Evolutionary conservation across 2,888 invertebrate genomes (phyloP), one percentile per base, ranked within the genome.

Genomic region (Caenorhabditis doughertyi): DNA sequence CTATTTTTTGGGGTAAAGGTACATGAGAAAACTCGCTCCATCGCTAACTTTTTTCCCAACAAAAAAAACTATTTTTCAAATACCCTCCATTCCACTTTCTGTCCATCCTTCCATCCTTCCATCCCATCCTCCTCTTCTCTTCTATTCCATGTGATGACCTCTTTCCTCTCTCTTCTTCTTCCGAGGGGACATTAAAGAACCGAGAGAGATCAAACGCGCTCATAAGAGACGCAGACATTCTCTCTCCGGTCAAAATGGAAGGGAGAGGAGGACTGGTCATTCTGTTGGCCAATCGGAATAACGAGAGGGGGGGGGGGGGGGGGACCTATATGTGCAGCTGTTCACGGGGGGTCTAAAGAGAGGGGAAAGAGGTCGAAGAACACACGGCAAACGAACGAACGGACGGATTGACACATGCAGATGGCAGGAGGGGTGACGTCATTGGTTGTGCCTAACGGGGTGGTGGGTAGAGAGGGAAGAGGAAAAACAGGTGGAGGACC

Each of bases 91-190:
- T n/a, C 56, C 18, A 47, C 13, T 8, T 16, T 35, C 56, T 21
- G 13, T 2, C 21, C 35, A 21, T 11, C 56, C 21, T 5, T 23
- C 23, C 18, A 1, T 11, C 29, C 35, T 29, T n/a, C 27, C 55
- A 18, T 56, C n/a, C n/a, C n/a, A n/a, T 29, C 23, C 29, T 11
- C 53, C 29, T 13, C 16, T 29, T 21, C 3, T 39, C 58, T 32
- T 56, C 32, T 56, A 16, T 58, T 58, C 58, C 58, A 58, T 58
- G 58, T 58, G 56, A 56, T 56, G 58, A 58, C 58, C 58, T 58
- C 58, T 58, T 58, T 58, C 39, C 32, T 7, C 35, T 16, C 21
- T 25, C 27, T 9, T 32, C 32, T 32, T 32, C 32, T 39, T 39
- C 39, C 39, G 39, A 39, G 16, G 39, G 39, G 39, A 39, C 39